Conservation (phyloP, 2,888 invertebrate species). For the Hedychridium roseum region DNA sequence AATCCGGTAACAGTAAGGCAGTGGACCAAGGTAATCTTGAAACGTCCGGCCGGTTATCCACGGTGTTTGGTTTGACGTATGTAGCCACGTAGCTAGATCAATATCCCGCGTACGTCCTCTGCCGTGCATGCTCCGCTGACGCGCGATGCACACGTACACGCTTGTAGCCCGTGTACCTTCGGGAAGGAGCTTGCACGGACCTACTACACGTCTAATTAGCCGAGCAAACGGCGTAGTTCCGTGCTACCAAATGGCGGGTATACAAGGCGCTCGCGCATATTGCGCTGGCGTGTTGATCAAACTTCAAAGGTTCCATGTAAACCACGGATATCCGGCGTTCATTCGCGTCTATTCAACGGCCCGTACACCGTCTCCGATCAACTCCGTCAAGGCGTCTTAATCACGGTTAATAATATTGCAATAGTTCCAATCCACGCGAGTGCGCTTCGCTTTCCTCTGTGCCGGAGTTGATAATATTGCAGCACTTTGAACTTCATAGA, state of each 20-base stretch:
- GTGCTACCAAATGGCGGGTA: slow-evolving; percentile 38
- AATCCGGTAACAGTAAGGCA: slow-evolving; percentile 42
- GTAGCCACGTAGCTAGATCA: slow-evolving; percentile 34
- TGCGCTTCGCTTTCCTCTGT: too few relatives aligned
- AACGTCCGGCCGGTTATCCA: slow-evolving; percentile 40
- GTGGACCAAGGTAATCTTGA: slow-evolving; percentile 46
- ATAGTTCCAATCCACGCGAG: neutral
- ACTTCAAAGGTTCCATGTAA: slow-evolving; percentile 12
- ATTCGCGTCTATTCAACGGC: neutral
- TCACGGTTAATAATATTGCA: slow-evolving; percentile 21
- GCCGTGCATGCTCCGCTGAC: neutral
- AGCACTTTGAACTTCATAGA: too few relatives aligned
- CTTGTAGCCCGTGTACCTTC: slow-evolving; percentile 17
- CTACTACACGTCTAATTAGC: slow-evolving; percentile 56
- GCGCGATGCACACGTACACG: slow-evolving; percentile 23
- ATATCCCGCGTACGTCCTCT: slow-evolving; percentile 9
- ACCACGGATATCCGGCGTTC: neutral
- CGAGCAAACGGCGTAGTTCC: slow-evolving; percentile 56
- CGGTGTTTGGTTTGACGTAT: slow-evolving; percentile 45
- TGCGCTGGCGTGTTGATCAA: slow-evolving; percentile 13
- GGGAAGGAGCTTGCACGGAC: slow-evolving; percentile 25
- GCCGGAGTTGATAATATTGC: too few relatives aligned
- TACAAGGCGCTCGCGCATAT: slow-evolving; percentile 10
- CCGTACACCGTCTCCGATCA: slow-evolving; percentile 6
- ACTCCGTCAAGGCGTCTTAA: slow-evolving; percentile 16